Base-by-base conservation (phyloP, 1,140 invertebrate species). In the Caenorhabditis tropicalis region DNA sequence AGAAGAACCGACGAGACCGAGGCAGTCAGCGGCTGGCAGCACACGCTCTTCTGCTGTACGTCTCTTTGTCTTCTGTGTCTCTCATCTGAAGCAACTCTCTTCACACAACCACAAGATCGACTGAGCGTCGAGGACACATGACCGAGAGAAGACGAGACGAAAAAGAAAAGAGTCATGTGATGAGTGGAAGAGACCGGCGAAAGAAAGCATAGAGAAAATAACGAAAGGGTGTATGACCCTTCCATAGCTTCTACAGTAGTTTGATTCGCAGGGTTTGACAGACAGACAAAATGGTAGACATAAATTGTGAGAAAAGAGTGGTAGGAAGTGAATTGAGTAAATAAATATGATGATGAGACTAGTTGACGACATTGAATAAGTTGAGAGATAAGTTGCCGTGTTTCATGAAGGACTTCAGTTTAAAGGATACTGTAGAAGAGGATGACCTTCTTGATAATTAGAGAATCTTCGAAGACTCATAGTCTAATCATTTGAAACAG, bases 11-110 rank as follows among this genome's bases (percentile, higher is more conserved):
- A 81, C 48, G 51, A 81, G 46, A 53, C 27, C 19, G 46, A 56
- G 51, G 48, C 46, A 56, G 79, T 53, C 21, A 39, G 48, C 48
- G 33, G 33, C 48, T 48, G 74, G 15, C 36, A 51, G 39, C 46
- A 81, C 79, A 81, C 48, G 48, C 79, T 51, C 51, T 81, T 56
- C 48, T 53, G 65, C 33, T 74, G 65, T 74, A 74, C n/a, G 65
- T 24, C n/a, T n/a, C 65, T 74, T 74, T 74, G 65, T 74, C 65
- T 19, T 74, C 65, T 74, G 36, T 24, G 65, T 74, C 65, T 74
- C 65, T 74, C 36, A 6, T 3, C 4, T 39, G n/a, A 12, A 43
- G 36, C 36, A 21, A 43, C 33, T 74, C 33, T 74, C 36, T 74
- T 31, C 33, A 27, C 53, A n/a, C 33, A 33, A 74, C 65, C 65